Evolutionary conservation across 2,888 invertebrate genomes (phyloP).

Genomic region (Podabrus alpinus): DNA sequence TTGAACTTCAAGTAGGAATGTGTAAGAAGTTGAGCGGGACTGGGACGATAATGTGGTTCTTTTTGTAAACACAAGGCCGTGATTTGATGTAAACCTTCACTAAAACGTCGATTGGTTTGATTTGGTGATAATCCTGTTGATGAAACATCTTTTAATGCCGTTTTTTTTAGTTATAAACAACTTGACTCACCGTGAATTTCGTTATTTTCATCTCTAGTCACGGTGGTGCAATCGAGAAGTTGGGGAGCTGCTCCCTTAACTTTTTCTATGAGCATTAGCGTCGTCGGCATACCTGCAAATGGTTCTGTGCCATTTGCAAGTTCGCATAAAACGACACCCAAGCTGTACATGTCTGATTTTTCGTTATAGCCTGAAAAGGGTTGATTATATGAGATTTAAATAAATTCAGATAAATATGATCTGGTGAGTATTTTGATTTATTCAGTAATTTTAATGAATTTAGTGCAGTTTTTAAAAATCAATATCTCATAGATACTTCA

Average conservation of each 20-base stretch:
- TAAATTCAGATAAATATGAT: no score
- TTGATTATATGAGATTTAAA: no score
- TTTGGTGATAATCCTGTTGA: slow-evolving; percentile 42
- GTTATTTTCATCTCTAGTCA: slow-evolving; percentile 58
- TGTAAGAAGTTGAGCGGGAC: slow-evolving; percentile 68
- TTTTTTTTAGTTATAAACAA: neutral
- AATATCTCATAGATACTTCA: no score
- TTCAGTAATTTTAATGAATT: no score
- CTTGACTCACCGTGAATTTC: slow-evolving; percentile 46
- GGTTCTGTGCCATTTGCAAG: slow-evolving; percentile 88
- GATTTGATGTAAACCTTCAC: slow-evolving; percentile 78
- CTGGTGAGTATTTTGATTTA: no score
- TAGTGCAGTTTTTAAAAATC: no score
- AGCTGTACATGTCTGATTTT: slow-evolving; percentile 88
- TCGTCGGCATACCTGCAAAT: slow-evolving; percentile 82
- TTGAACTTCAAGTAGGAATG: slow-evolving; percentile 80
- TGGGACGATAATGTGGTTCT: slow-evolving; percentile 71
- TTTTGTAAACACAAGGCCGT: slow-evolving; percentile 73
- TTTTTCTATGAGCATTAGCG: slow-evolving; percentile 91
- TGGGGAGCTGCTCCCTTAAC: slow-evolving; percentile 78
- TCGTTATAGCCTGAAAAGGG: slow-evolving; percentile 75
- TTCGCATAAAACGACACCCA: slow-evolving; percentile 88
- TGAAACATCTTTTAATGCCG: neutral
- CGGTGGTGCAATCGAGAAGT: slow-evolving; percentile 73
- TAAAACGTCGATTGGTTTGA: slow-evolving; percentile 67